A percentile compares a stretch with the other conserved stretches of the same genome.
phyloP scores from a whole-genome alignment of 2,797 vertebrate species.

The Spinus pinus region DNA sequence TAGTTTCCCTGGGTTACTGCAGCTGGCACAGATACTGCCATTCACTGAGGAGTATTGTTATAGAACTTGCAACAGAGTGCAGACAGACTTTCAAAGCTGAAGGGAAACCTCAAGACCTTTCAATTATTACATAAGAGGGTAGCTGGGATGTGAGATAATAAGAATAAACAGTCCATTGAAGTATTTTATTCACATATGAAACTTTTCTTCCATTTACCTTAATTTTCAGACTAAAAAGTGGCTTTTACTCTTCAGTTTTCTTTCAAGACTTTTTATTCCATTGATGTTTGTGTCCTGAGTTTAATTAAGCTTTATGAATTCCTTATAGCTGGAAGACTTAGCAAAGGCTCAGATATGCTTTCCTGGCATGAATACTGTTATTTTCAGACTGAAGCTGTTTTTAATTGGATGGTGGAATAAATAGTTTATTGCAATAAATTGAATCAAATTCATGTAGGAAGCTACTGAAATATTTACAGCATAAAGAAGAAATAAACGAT shows the following conservation, averaged over 20 bases:
- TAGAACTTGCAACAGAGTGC: background rate
- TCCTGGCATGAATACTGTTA: background rate
- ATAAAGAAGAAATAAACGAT: slow-evolving; percentile 18
- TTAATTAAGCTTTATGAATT: slow-evolving; percentile 36
- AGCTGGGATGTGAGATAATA: slow-evolving; percentile 25
- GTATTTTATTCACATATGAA: background rate
- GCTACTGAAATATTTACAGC: slow-evolving; percentile 42
- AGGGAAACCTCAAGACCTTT: slow-evolving; percentile 24
- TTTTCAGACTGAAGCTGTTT: background rate
- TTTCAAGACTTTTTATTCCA: background rate
- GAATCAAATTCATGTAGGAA: slow-evolving; percentile 13
- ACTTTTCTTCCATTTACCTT: background rate
- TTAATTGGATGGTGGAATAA: slow-evolving; percentile 20
- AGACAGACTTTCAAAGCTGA: background rate
- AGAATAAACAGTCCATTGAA: background rate
- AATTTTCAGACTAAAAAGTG: background rate
- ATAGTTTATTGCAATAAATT: background rate
- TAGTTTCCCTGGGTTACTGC: background rate
- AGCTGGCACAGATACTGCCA: background rate
- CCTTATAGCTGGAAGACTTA: background rate
- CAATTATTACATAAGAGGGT: background rate
- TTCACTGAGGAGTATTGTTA: background rate
- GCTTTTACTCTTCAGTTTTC: background rate
- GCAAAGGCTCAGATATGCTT: slow-evolving; percentile 35
- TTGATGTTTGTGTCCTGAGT: background rate